A percentile compares a stretch with the other conserved stretches of the same genome.
Conservation (phyloP, 2,797 vertebrate genomes). For the Petrocephalus schoutedeni region DNA sequence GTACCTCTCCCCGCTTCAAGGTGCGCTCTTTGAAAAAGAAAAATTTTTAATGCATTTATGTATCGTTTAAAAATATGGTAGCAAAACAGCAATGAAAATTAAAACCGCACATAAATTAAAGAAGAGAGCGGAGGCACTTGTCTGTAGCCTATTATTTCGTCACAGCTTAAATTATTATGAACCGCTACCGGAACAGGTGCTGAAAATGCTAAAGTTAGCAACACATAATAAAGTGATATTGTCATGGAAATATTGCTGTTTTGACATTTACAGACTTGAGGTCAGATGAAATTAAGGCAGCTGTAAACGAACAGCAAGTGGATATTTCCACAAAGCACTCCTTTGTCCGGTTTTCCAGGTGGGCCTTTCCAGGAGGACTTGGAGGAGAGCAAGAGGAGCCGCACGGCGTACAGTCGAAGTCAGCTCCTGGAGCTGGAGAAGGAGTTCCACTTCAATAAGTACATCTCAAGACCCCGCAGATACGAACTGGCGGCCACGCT, state of each 20-base stretch:
- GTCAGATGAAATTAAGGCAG: neutral
- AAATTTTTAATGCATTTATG: neutral
- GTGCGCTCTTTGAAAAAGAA: conserved; percentile 7
- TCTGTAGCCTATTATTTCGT: neutral
- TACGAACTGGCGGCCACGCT: conserved; percentile 46
- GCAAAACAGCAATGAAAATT: neutral
- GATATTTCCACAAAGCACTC: neutral
- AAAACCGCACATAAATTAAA: too few species aligned
- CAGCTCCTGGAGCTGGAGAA: conserved; percentile 50
- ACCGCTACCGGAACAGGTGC: neutral
- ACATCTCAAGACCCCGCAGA: conserved; percentile 44
- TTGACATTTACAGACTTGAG: neutral
- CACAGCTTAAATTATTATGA: neutral
- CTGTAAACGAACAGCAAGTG: neutral
- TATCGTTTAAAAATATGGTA: neutral
- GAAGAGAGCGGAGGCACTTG: neutral
- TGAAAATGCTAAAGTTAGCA: neutral
- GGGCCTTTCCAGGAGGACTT: conserved; percentile 29
- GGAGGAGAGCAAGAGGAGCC: conserved; percentile 43
- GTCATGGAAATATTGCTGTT: neutral
- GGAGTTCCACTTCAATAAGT: conserved; percentile 48
- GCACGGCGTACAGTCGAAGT: conserved; percentile 43
- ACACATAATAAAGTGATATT: neutral
- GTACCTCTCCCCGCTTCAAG: conserved; percentile 25
- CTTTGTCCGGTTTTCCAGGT: conserved; percentile 25